These are phyloP conservation scores for Arnoldichthys spilopterus DNA, from an alignment of 2,797 vertebrate genomes.

Conservation along the genomic window DNA sequence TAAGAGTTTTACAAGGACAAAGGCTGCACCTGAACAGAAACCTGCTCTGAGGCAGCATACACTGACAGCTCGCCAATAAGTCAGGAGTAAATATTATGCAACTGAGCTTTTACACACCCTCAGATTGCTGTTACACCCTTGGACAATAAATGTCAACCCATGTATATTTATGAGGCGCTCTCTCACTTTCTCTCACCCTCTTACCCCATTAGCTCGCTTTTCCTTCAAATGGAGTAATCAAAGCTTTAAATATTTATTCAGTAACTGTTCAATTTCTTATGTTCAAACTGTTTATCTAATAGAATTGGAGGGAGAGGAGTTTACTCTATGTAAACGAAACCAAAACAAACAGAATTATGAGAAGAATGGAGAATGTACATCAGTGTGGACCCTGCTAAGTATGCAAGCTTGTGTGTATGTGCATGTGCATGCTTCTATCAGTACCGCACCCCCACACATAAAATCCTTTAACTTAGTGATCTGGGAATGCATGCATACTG, in stretches of 20 bases:
- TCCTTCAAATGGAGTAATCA: conserved; percentile 55
- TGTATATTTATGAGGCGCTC: conserved; percentile 75
- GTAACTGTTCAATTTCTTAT: conserved; percentile 56
- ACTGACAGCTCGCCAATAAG: neutral
- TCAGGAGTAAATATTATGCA: neutral
- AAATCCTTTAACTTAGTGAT: too few relatives aligned
- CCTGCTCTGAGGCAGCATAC: neutral
- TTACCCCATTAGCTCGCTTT: conserved; percentile 23
- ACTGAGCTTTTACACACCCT: neutral
- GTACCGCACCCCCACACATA: too few relatives aligned
- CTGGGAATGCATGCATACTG: too few relatives aligned
- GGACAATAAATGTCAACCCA: conserved; percentile 71
- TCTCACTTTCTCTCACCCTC: conserved; percentile 62
- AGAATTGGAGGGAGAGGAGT: neutral
- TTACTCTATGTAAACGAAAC: neutral
- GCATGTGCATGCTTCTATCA: conserved; percentile 4
- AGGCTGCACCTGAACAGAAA: neutral
- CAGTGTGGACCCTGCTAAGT: neutral
- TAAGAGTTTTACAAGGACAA: neutral
- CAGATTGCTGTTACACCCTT: conserved; percentile 18
- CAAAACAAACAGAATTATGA: conserved; percentile 23
- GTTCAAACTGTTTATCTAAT: neutral
- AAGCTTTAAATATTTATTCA: conserved; percentile 67
- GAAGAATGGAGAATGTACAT: neutral
- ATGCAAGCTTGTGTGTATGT: conserved; percentile 11